Percentiles rank a stretch among this genome's conserved stretches.
Evolutionary conservation across 1,140 invertebrate genomes (phyloP).

Genomic region (Dendrolimus kikuchii): DNA sequence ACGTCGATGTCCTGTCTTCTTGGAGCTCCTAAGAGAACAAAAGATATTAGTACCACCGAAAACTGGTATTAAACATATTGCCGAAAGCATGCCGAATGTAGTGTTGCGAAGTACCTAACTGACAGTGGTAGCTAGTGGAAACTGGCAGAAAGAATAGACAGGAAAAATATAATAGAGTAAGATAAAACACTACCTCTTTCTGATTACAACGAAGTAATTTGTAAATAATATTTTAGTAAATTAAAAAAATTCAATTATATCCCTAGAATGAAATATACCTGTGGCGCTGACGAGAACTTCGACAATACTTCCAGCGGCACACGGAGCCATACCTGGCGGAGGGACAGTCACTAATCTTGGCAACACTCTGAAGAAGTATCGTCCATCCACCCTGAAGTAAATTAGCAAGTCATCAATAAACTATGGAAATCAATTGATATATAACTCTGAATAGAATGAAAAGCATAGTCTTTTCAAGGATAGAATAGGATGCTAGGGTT

Average conservation of each 20-base stretch:
- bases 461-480: too few relatives aligned
- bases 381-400: conserved; percentile 62
- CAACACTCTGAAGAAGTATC: conserved; percentile 88
- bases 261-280: conserved; percentile 50
- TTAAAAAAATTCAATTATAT: neutral
- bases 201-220: too few relatives aligned
- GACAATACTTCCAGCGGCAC: conserved; percentile 93
- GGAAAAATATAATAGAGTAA: too few relatives aligned
- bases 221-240: conserved; percentile 1
- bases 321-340: conserved; percentile 94
- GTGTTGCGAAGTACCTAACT: too few relatives aligned
- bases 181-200: too few relatives aligned
- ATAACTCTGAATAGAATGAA: too few relatives aligned
- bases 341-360: conserved; percentile 89
- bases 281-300: conserved; percentile 95
- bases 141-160: too few relatives aligned
- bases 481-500: too few relatives aligned
- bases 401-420: neutral
- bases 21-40: conserved; percentile 77
- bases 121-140: too few relatives aligned
- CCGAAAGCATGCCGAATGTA: too few relatives aligned
- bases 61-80: too few relatives aligned
- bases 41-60: neutral
- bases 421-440: too few relatives aligned
- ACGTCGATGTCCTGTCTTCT: conserved; percentile 89